Base-by-base conservation (phyloP, 1,140 invertebrate genomes). In the Ganaspis sp. region DNA sequence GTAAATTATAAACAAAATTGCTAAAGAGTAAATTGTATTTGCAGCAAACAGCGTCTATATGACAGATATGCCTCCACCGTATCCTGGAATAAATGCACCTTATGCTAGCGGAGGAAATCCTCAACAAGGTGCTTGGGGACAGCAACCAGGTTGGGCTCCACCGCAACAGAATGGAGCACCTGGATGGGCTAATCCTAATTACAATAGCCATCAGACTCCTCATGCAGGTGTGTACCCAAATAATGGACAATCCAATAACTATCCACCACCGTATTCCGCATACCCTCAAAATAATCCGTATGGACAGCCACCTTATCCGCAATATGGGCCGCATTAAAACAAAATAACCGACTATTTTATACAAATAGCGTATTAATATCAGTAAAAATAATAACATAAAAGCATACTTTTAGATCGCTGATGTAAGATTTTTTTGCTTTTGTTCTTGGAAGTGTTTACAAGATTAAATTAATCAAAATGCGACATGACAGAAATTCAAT, bases 1-100 rank as follows among this genome's bases (percentile, higher is more conserved):
- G n/a, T n/a, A n/a, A n/a, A n/a, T n/a, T n/a, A n/a, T n/a, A n/a
- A n/a, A n/a, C n/a, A n/a, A n/a, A n/a, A n/a, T n/a, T n/a, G n/a
- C n/a, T n/a, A n/a, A n/a, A 21, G 21, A 21, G 8, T 26, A 72
- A 64, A 64, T 71, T 37, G 58, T 58, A 74, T 45, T 84, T 83
- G 88, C 94, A 93, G 95, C 95, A 40, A 96, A 97, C 87, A 94
- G 94, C 54, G 97, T 99, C 4, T 99, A 94, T 85, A 96, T 97
- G 93, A 96, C 95, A 9, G 95, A 97, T 85, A 96, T 94, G 86
- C 98, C 98, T n/a, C 98, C 98, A 73, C 98, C 98, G 0, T 99
- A 99, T 92, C 97, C 97, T 58, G 98, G 97, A 54, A 95, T 98
- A 80, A 93, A 92, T 74, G 84, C 89, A 4, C 85, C 89, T 17